Conservation (phyloP, 2,888 invertebrate genomes). For the Altica lythri region DNA sequence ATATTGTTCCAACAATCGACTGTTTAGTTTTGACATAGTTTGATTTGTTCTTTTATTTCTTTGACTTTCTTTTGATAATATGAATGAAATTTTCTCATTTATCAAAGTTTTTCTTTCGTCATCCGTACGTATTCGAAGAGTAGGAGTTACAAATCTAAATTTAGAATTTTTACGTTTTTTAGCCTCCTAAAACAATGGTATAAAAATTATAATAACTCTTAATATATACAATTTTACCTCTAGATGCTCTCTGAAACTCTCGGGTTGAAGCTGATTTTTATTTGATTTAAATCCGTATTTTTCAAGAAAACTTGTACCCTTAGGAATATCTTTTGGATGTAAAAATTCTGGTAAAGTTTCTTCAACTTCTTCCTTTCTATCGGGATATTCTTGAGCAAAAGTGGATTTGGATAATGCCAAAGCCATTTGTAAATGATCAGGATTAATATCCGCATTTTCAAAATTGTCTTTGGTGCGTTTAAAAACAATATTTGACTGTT, state of each 20-base stretch:
- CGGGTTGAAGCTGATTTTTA: slow-evolving; percentile 28
- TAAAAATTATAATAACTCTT: background rate
- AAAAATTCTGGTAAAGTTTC: slow-evolving; percentile 26
- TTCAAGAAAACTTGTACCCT: slow-evolving; percentile 62
- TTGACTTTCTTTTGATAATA: slow-evolving; percentile 39
- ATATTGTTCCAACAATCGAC: no score
- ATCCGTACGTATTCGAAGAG: slow-evolving; percentile 48
- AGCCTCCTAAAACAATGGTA: slow-evolving; percentile 35
- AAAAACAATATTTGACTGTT: slow-evolving; percentile 51
- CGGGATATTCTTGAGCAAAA: slow-evolving; percentile 40
- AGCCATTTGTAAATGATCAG: slow-evolving; percentile 70
- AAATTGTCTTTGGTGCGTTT: slow-evolving; percentile 59
- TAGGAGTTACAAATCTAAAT: slow-evolving; percentile 51
- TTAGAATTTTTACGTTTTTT: slow-evolving; percentile 47
- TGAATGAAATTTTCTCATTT: slow-evolving; percentile 47
- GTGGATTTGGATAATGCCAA: slow-evolving; percentile 69
- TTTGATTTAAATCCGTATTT: slow-evolving; percentile 65
- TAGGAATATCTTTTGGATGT: slow-evolving; percentile 36
- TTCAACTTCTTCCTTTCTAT: slow-evolving; percentile 25
- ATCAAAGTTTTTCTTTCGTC: slow-evolving; percentile 51
- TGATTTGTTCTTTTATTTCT: no score
- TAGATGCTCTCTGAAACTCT: slow-evolving; percentile 10
- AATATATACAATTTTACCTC: slow-evolving; percentile 20
- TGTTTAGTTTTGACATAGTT: no score
- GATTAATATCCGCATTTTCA: slow-evolving; percentile 62